Evolutionary conservation across 1,140 invertebrate species (phyloP), one percentile per base, ranked within the genome.

Genomic region (Aphaenogaster floridana): DNA sequence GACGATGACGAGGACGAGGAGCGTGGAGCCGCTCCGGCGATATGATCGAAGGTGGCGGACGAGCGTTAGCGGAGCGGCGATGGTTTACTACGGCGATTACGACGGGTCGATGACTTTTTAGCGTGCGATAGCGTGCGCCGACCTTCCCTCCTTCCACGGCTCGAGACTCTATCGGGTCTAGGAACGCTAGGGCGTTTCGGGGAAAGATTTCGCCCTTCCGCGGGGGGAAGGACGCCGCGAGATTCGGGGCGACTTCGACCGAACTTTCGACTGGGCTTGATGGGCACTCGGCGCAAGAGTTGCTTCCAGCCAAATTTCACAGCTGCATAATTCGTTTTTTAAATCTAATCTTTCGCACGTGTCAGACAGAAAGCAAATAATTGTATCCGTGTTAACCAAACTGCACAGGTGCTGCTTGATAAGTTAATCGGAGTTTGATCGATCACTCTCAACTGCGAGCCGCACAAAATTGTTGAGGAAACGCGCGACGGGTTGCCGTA

Each of bases 91-190:
- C 48, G 42, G 48, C 48, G 78, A 71, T 81, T 57, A 50, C 52
- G 54, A 63, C 39, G 36, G 80, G 69, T 84, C 80, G 80, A 84
- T 76, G 80, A 84, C 80, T 84, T 84, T 84, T 84, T 84, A 84
- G 36, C 45, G 48, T 34, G 42, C 68, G 66, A 83, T 72, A 74
- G 50, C 50, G 50, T 54, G 69, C 69, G 8, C 28, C 68, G 52
- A 48, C 34, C 34, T 4, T n/a, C 2, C 63, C 8, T 39, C 17
- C 17, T 66, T 28, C 61, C 48, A 48, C 8, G 61, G 6, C 63
- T 21, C 9, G 61, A 36, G 2, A 59, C 21, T 17, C 15, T n/a
- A 59, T 7, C 28, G 48, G 28, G n/a, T 48, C 21, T 28, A 45
- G 42, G 15, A 78, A 39, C 28, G 57, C 45, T 7, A 28, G 28